Evolutionary conservation across 2,888 invertebrate species (phyloP).

Genomic region (Drosophila macrospina): DNA sequence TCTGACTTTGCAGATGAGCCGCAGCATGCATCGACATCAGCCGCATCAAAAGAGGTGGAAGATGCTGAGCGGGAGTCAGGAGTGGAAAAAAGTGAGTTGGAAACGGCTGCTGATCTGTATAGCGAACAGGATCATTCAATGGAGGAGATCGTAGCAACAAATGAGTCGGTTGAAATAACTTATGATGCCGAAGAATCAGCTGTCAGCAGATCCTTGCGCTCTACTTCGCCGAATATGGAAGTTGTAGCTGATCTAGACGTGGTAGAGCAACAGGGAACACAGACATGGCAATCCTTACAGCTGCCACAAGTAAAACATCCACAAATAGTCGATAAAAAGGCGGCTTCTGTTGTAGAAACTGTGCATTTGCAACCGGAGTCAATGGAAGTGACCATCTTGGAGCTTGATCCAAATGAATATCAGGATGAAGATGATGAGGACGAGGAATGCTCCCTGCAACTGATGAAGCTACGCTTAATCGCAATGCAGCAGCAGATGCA

Average conservation of each 20-base stretch:
- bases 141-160: constrained; percentile 82
- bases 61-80: constrained; percentile 14
- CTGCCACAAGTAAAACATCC: constrained; percentile 43
- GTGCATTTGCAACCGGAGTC: constrained; percentile 62
- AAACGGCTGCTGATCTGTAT: constrained; percentile 23
- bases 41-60: constrained; percentile 1
- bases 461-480: constrained; percentile 82
- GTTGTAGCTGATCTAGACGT: constrained; percentile 74
- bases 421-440: constrained; percentile 61
- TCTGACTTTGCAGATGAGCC: constrained; percentile 83
- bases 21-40: constrained; percentile 30
- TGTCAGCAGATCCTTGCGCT: constrained; percentile 48
- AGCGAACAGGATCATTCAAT: constrained; percentile 83
- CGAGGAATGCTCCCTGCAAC: constrained; percentile 77
- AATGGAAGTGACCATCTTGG: constrained; percentile 44
- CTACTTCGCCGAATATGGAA: constrained; percentile 35
- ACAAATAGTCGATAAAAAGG: constrained; percentile 60
- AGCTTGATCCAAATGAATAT: constrained; percentile 20
- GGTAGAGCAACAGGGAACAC: constrained; percentile 19
- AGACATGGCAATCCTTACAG: constrained; percentile 19
- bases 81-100: constrained; percentile 40
- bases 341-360: constrained; percentile 35
- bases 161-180: constrained; percentile 82
- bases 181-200: constrained; percentile 75
- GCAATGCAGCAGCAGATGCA: constrained; percentile 75